Evolutionary conservation across 2,113 vertebrate genomes (phyloP), one percentile per base, ranked within the genome.

Genomic region (Nycticorax nycticorax): DNA sequence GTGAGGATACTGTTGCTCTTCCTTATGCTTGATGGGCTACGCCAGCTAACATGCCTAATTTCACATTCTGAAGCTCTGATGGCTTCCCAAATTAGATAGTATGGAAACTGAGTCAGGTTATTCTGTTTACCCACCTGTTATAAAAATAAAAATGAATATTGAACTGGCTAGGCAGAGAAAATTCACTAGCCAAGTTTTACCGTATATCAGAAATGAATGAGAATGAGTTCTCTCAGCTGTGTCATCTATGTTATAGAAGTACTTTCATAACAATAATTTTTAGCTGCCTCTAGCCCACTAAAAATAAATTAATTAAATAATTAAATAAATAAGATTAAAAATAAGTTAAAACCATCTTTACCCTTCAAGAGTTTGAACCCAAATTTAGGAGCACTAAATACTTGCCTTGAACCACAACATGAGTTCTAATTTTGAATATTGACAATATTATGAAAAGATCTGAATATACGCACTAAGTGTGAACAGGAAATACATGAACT

Each of bases 51-150:
- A 64, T 4, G 26, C 60, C n/a, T 94, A 79, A 81, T 72, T 96
- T 89, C 87, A 89, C 56, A 85, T 68, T 30, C 84, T 53, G 60
- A 84, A 89, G 69, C 48, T 93, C 69, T 3, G 5, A 35, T 56
- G 63, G 78, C 50, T 90, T 88, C 67, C 48, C 63, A 76, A 94
- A 90, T 93, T 78, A 57, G 53, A 45, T 12, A 37, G 56, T 43
- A 63, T 76, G 71, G 62, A 88, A 95, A 93, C 57, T 48, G 62
- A 88, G 33, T 77, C 39, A 75, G 45, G 78, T 75, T 92, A 93
- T 85, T 94, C 75, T 90, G 91, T 32, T 92, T 77, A 91, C 37
- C 30, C 57, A 93, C 88, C 85, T 90, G 81, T 64, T 95, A 73
- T 4, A 23, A 77, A 88, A 95, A 76, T 41, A 88, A 68, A 82